These are phyloP conservation scores for Laterallus jamaicensis DNA, from an alignment of 2,113 vertebrate genomes.

Conservation along the genomic window DNA sequence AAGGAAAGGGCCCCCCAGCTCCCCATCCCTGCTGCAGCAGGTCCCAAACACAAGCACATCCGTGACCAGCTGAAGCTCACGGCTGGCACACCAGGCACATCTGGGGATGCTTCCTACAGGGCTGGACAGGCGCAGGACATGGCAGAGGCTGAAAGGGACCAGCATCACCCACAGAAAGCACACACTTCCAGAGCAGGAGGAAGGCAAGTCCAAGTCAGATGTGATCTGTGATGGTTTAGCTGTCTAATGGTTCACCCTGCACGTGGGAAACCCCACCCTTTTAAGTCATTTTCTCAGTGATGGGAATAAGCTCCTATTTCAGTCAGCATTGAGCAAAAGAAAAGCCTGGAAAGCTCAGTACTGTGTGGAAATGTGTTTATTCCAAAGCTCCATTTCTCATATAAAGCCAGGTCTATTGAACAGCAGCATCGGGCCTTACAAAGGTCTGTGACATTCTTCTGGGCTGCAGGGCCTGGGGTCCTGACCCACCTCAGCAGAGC, in stretches of 20 bases:
- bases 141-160: neutral
- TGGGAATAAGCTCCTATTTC: neutral
- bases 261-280: neutral
- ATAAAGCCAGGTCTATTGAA: neutral
- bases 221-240: neutral
- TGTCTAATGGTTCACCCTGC: neutral
- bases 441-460: neutral
- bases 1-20: neutral
- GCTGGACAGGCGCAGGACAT: neutral
- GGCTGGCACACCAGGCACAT: neutral
- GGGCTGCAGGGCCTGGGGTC: neutral
- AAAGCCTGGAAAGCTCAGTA: neutral
- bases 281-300: neutral
- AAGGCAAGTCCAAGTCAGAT: neutral
- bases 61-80: neutral
- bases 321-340: neutral
- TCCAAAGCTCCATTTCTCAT: constrained; percentile 6
- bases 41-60: neutral
- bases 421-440: neutral
- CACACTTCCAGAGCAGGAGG: neutral
- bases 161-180: neutral
- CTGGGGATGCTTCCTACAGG: neutral
- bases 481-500: neutral
- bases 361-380: constrained; percentile 27
- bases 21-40: accelerated